These are phyloP conservation scores for Python bivittatus DNA, from an alignment of 2,113 vertebrate species.

Conservation along the genomic window DNA sequence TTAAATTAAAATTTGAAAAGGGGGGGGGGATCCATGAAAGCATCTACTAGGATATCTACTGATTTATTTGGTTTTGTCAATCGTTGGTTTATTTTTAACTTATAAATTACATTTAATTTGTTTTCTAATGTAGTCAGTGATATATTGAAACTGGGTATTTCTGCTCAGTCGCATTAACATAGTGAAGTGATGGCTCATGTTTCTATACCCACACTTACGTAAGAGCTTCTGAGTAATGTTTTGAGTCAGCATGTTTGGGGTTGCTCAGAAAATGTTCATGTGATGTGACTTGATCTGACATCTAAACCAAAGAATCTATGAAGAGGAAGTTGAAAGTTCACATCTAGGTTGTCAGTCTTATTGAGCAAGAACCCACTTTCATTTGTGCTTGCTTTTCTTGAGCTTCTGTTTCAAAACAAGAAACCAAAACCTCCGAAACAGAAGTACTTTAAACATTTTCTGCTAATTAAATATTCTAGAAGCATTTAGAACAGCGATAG, in stretches of 20 bases:
- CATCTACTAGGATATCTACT: constrained; percentile 18
- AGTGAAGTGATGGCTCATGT: constrained; percentile 59
- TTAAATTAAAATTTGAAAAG: background rate
- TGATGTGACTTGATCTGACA: constrained; percentile 62
- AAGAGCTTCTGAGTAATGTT: constrained; percentile 59
- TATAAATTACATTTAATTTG: constrained; percentile 18
- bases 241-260: constrained; percentile 46
- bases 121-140: constrained; percentile 36
- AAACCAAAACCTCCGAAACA: background rate
- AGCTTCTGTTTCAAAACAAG: background rate
- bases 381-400: background rate
- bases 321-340: background rate
- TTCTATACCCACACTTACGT: background rate
- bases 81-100: constrained; percentile 6
- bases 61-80: background rate
- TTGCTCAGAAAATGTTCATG: constrained; percentile 36
- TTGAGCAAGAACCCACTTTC: background rate
- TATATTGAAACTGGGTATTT: constrained; percentile 59
- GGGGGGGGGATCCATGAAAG: background rate
- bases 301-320: constrained; percentile 40
- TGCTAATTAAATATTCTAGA: background rate
- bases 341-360: background rate
- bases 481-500: background rate
- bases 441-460: background rate
- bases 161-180: constrained; percentile 60